These are phyloP conservation scores for Iselma pallidipennis DNA, from an alignment of 2,888 invertebrate species.

Conservation along the genomic window DNA sequence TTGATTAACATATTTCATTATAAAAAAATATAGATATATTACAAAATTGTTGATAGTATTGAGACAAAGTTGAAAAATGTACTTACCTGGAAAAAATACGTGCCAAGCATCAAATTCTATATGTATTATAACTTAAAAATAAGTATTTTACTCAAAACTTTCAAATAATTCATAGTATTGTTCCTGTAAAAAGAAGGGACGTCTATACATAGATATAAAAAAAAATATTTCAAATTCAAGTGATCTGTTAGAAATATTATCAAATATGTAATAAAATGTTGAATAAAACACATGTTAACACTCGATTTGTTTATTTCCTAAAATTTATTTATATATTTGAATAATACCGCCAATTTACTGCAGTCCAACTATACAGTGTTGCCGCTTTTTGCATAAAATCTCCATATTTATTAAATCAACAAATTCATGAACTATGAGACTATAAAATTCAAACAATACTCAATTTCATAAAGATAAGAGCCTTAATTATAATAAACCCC, in stretches of 20 bases:
- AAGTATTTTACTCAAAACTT: not conserved
- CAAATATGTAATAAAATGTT: too few relatives aligned
- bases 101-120: conserved; percentile 17
- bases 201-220: too few relatives aligned
- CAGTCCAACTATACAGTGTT: too few relatives aligned
- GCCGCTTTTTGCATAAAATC: too few relatives aligned
- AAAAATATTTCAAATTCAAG: not conserved
- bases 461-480: too few relatives aligned
- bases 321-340: too few relatives aligned
- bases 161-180: not conserved
- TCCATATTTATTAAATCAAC: too few relatives aligned
- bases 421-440: too few relatives aligned
- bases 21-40: conserved; percentile 9
- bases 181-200: not conserved
- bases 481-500: too few relatives aligned
- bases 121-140: conserved; percentile 3
- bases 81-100: conserved; percentile 12
- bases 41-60: conserved; percentile 10
- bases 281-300: not conserved
- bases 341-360: too few relatives aligned
- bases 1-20: conserved; percentile 17
- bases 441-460: too few relatives aligned
- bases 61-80: conserved; percentile 1
- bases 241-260: not conserved
- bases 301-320: too few relatives aligned